Base-by-base conservation (phyloP, 2,113 vertebrate genomes). In the Macroglossus sobrinus region DNA sequence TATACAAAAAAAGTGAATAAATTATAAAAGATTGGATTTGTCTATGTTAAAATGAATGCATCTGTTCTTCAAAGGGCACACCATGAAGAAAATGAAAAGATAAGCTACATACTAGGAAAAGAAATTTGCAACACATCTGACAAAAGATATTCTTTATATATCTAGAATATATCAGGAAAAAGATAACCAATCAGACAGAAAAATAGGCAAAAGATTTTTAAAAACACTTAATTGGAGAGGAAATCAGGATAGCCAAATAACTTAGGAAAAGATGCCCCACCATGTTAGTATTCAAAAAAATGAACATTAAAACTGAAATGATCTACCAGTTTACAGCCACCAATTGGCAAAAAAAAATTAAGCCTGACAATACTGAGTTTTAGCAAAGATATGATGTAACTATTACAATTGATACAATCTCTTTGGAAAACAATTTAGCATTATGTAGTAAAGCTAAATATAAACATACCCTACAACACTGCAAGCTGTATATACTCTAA, bases 381-480 rank as follows among this genome's bases (percentile, higher is more conserved):
- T 84, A 92, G 43, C 28, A 68, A 92, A 75, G 63, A 80, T 71
- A 35, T 93, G 9, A 94, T 53, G n/a, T 92, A 95, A 72, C 35
- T 7, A 1, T 80, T 84, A 18, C 9, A 78, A 76, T 3, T 86
- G 35, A 26, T 84, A 3, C 28, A 81, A 81, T 24, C 10, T 81
- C 7, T 88, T 81, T 95, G 80, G 76, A 59, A 80, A 92, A 80
- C 45, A 84, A 81, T 76, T 81, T 96, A 78, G 15, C 68, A 30
- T 85, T 91, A 64, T 40, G 45, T n/a, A 87, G 47, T 74, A 75
- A 81, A 91, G 40, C 43, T 88, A 47, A 92, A 68, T 66, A 43
- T 75, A 38, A 13, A 69, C 16, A 85, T 57, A 72, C 21, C 13
- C 33, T 16, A 40, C 8, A 81, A 43, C 19, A 10, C 33, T 86